Evolutionary conservation across 2,113 vertebrate genomes (phyloP).

Genomic region (Apistogramma diplotaenia): DNA sequence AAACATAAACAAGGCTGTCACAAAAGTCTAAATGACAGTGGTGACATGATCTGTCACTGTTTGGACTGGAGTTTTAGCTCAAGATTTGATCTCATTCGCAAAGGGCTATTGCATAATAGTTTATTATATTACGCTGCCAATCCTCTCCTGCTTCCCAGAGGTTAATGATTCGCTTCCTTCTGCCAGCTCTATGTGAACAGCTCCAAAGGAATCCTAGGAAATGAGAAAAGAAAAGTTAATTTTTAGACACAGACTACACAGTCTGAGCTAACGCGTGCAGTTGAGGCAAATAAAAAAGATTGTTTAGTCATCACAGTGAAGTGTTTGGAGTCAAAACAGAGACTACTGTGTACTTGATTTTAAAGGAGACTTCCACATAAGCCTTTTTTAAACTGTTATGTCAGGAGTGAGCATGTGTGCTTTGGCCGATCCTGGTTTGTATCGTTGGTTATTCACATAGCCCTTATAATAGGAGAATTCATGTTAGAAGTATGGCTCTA

Average conservation of each 20-base stretch:
- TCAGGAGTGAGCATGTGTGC: background rate
- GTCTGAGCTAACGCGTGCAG: background rate
- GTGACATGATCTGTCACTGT: background rate
- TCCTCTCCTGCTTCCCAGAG: constrained; percentile 21
- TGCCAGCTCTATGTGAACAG: background rate
- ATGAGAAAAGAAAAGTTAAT: background rate
- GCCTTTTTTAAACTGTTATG: background rate
- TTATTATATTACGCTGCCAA: background rate
- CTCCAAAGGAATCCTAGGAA: background rate
- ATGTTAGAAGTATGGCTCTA: background rate
- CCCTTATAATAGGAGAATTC: background rate
- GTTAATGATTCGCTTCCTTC: constrained; percentile 32
- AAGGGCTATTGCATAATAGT: background rate
- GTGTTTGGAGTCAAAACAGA: background rate
- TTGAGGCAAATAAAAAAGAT: background rate
- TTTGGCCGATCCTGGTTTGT: background rate
- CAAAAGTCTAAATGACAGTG: background rate
- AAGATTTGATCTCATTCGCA: constrained; percentile 30
- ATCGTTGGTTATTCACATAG: background rate
- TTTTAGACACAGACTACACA: background rate
- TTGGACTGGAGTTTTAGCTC: background rate
- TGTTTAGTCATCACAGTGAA: background rate
- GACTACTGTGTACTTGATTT: background rate
- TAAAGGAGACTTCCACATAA: background rate
- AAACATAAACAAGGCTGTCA: background rate